Conservation (phyloP, 2,113 vertebrate species). For the Myrmophylax atrothorax region DNA sequence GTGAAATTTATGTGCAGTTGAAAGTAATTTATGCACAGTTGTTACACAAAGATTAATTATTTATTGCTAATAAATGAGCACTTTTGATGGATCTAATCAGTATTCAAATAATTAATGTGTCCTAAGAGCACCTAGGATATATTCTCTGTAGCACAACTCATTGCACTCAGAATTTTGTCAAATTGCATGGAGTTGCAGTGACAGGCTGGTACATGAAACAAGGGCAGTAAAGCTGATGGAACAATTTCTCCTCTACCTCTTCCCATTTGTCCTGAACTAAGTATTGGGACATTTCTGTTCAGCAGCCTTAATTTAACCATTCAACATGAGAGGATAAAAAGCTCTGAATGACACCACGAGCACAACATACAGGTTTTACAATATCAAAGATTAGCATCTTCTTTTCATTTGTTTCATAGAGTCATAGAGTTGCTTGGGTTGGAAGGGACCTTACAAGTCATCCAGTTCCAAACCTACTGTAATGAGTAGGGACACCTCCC, state of each 20-base stretch:
- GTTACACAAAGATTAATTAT: slow-evolving; percentile 37
- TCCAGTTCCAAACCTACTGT: background rate
- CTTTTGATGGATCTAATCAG: slow-evolving; percentile 45
- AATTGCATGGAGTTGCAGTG: background rate
- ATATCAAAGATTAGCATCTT: background rate
- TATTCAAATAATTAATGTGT: slow-evolving; percentile 5
- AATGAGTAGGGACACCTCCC: background rate
- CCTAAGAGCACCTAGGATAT: slow-evolving; percentile 23
- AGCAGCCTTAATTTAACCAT: background rate
- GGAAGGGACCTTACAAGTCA: background rate
- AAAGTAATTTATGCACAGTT: slow-evolving; percentile 37
- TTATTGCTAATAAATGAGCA: slow-evolving; percentile 64
- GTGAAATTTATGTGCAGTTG: background rate
- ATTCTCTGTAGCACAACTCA: background rate
- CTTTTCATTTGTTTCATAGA: background rate
- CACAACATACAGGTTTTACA: background rate
- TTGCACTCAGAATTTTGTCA: background rate
- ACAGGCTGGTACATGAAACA: background rate
- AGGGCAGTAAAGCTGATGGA: background rate
- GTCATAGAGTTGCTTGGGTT: background rate
- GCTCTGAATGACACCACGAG: background rate
- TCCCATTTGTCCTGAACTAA: background rate
- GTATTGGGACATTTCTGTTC: background rate
- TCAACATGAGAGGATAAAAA: background rate
- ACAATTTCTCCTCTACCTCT: background rate